Conservation (phyloP, 1,140 invertebrate genomes). For the Cherax quadricarinatus region DNA sequence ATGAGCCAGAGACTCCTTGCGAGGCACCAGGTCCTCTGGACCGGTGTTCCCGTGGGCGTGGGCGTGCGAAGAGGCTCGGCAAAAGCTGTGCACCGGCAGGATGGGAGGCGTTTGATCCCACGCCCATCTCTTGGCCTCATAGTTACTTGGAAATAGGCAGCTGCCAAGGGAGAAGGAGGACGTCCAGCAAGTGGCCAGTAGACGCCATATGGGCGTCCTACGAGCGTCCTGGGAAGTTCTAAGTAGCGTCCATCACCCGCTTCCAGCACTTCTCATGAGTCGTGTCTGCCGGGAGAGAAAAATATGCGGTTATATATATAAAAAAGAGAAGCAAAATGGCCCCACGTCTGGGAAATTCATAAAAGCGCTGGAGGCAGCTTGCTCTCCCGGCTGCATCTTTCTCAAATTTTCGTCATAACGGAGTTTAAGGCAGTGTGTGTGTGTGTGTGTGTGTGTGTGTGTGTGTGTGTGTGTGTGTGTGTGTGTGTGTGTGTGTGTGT, state of each 20-base stretch:
- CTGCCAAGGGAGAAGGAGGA: background rate
- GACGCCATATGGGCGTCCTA: background rate
- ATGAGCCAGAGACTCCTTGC: background rate
- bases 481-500: too few relatives aligned
- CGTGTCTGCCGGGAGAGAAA: background rate
- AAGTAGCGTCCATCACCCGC: background rate
- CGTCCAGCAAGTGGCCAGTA: background rate
- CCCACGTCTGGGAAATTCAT: too few relatives aligned
- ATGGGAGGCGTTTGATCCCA: background rate
- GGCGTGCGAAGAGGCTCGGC: background rate
- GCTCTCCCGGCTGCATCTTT: too few relatives aligned
- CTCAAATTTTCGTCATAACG: too few relatives aligned
- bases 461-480: too few relatives aligned
- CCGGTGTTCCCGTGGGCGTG: background rate
- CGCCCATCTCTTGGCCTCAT: background rate
- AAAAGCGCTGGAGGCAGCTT: background rate
- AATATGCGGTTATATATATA: background rate
- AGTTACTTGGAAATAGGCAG: background rate
- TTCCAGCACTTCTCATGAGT: background rate
- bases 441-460: too few relatives aligned
- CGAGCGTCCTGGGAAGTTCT: background rate
- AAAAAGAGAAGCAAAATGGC: background rate
- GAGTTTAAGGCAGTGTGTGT: too few relatives aligned
- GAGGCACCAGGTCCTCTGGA: background rate
- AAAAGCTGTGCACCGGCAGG: background rate